Base-by-base conservation (phyloP, 2,888 invertebrate genomes). In the Spicauda simplicius region DNA sequence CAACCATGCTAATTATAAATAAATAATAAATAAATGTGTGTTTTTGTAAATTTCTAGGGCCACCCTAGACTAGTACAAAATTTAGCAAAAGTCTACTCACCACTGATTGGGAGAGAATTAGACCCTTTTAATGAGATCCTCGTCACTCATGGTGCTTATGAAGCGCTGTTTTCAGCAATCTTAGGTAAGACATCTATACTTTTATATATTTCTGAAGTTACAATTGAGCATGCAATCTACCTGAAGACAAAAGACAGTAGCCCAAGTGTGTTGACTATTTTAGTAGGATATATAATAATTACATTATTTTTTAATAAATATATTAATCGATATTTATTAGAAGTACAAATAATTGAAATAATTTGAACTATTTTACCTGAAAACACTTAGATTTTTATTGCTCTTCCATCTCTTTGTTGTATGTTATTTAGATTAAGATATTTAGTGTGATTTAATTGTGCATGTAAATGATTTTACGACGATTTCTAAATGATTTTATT, bases 61-160 rank as follows among this genome's bases (percentile, higher is more conserved):
- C 98, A 99, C 86, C 97, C 97, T 0, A 94, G 98, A 72, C 91
- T 99, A 68, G 97, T 99, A 0, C 95, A 97, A 75, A 97, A 96
- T 0, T 81, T 99, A 41, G 91, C 97, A 0, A 97, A 97, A 81
- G 87, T 99, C 3, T 99, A 99, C 86, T 97, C 97, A 0, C 95
- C 96, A 57, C 83, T 98, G 19, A 87, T 98, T 59, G 95, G 95
- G 2, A 94, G 96, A 60, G 87, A 96, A 65, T 94, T 99, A n/a
- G 96, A 99, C 88, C 95, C 98, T 0, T 93, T 96, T 74, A 97
- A 94, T 69, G 98, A 99, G 87, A 94, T 99, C 54, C 82, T 99
- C 41, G 96, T 99, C 2, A 98, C 98, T 0, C 94, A 95, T 50
- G 99, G 99, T 7, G 99, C 99, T 1, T 99, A 99, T 82, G 98